Evolutionary conservation across 2,113 vertebrate genomes (phyloP).

Genomic region (Aythya baeri): DNA sequence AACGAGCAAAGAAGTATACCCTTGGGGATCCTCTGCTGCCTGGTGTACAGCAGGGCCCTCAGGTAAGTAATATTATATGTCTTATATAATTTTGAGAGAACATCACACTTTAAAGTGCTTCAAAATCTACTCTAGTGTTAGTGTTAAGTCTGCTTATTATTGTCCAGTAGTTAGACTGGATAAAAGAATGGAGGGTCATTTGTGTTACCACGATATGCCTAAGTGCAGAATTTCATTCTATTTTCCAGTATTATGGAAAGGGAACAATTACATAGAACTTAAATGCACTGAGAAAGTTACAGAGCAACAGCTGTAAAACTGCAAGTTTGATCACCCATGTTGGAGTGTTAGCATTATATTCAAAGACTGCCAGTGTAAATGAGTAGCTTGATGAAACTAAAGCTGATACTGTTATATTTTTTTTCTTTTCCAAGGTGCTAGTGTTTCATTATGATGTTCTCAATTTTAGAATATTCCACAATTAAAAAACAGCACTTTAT

Average conservation of each 20-base stretch:
- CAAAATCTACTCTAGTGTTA: not conserved
- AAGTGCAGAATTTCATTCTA: not conserved
- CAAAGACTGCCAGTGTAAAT: not conserved
- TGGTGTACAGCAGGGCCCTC: constrained; percentile 85
- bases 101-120: not conserved
- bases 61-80: constrained; percentile 62
- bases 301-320: not conserved
- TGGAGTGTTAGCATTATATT: not conserved
- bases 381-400: not conserved
- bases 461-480: not conserved
- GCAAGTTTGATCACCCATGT: not conserved
- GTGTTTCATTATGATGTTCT: not conserved
- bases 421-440: not conserved
- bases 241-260: not conserved
- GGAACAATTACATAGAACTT: not conserved
- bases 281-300: not conserved
- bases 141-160: not conserved
- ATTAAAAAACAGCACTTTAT: not conserved
- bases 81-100: not conserved
- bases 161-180: not conserved
- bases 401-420: not conserved
- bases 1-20: constrained; percentile 80
- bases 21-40: constrained; percentile 84
- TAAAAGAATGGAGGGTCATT: not conserved
- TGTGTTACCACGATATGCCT: not conserved